Base-by-base conservation (phyloP, 1,140 invertebrate genomes). In the Microvelia longipes region DNA sequence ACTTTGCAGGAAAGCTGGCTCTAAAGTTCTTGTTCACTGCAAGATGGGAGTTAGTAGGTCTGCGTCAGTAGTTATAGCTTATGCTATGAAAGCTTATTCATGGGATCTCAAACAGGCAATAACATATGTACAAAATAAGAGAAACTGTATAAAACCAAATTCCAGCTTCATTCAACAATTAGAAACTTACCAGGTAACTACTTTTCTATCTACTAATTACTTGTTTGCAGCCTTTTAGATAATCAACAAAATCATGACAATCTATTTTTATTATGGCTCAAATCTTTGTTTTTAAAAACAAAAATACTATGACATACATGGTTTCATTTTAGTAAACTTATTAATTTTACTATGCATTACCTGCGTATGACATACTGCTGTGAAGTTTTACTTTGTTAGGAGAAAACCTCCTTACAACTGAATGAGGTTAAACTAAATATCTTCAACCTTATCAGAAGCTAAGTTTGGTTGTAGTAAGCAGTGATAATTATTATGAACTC, bases 41-140 rank as follows among this genome's bases (percentile, higher is more conserved):
- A 98, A 98, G 81, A 98, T 98, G 94, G 96, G 96, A 2, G 91
- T 98, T n/a, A 97, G 94, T 78, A 83, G 94, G 66, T 98, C 96
- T 1, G 96, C 96, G 1, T 97, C 95, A 0, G 96, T 98, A 15
- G 96, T 98, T 5, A 96, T 98, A 73, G 95, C 96, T 0, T 98
- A 96, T 79, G 90, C 92, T 2, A 98, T 98, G 96, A 98, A 98
- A 80, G 94, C 94, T 11, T 93, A 94, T 78, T 91, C 93, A 77
- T 96, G 92, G 93, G 88, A 92, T 75, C 89, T 98, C 74, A 86
- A 91, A 27, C 87, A 92, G 75, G 94, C 96, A 0, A 83, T 94
- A 73, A 86, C 91, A 68, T 91, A 92, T 81, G 95, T 98, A 0
- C 94, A 94, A 79, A 84, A 89, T 60, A 93, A 92, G 77, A 83